phyloP scores from a whole-genome alignment of 2,797 vertebrate species.

The Lacerta bilineata region DNA sequence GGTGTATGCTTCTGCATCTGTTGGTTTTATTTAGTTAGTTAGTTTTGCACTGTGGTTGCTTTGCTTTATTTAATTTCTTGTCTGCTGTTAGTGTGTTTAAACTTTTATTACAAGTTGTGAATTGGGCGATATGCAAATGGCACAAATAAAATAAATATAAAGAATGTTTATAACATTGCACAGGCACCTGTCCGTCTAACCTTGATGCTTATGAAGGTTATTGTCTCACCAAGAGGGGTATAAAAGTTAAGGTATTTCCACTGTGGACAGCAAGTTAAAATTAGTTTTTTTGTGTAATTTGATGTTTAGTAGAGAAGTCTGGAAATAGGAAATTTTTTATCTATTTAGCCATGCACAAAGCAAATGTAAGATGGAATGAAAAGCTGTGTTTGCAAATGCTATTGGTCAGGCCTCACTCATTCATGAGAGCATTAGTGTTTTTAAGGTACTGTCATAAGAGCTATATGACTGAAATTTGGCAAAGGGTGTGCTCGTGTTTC shows the following conservation, averaged over 20 bases:
- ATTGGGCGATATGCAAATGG: no score
- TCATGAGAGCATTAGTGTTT: background rate
- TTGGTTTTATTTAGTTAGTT: no score
- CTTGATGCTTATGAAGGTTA: background rate
- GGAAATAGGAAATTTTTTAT: constrained; percentile 1
- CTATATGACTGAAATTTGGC: background rate
- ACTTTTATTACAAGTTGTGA: no score
- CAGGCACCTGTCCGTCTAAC: background rate
- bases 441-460: background rate
- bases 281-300: background rate
- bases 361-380: background rate
- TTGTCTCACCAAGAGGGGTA: background rate
- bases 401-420: background rate
- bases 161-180: background rate
- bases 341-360: background rate
- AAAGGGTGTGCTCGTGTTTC: no score
- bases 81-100: no score
- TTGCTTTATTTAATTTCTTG: no score
- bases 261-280: background rate
- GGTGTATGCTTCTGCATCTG: no score
- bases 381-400: background rate
- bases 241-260: background rate
- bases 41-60: no score
- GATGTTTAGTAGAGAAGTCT: background rate
- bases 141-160: no score